phyloP scores from a whole-genome alignment of 1,140 invertebrate species.

The Drosophila kikkawai region DNA sequence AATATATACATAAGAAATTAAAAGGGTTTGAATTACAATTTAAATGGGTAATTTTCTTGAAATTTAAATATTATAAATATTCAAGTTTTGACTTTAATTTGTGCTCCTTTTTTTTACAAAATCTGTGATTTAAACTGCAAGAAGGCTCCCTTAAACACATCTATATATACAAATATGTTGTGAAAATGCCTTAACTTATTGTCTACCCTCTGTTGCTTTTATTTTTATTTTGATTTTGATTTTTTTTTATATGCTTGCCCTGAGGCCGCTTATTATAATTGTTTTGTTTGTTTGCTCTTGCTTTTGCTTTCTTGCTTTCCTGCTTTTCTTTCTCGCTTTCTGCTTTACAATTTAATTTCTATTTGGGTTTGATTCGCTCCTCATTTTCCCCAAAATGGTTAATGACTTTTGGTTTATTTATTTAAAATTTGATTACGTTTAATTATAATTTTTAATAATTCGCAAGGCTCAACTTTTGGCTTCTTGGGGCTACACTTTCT shows the following conservation, averaged over 20 bases:
- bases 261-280: constrained; percentile 60
- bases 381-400: neutral
- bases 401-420: constrained; percentile 58
- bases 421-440: constrained; percentile 71
- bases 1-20: neutral
- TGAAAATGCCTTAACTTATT: neutral
- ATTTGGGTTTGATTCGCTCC: constrained; percentile 38
- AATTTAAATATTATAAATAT: neutral
- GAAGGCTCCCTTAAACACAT: neutral
- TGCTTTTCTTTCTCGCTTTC: constrained; percentile 18
- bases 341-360: constrained; percentile 60
- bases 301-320: constrained; percentile 20
- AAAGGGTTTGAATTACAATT: neutral
- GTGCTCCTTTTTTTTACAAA: no score
- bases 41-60: neutral
- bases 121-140: neutral
- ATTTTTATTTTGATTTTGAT: neutral
- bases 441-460: constrained; percentile 71
- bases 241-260: constrained; percentile 13
- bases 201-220: constrained; percentile 9
- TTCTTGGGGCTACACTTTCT: constrained; percentile 1
- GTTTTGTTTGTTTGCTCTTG: constrained; percentile 60
- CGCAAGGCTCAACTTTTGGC: constrained; percentile 21
- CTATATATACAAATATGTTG: neutral
- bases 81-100: neutral